These are phyloP conservation scores for Nycticebus coucang DNA, from an alignment of 2,113 vertebrate genomes.

Conservation along the genomic window DNA sequence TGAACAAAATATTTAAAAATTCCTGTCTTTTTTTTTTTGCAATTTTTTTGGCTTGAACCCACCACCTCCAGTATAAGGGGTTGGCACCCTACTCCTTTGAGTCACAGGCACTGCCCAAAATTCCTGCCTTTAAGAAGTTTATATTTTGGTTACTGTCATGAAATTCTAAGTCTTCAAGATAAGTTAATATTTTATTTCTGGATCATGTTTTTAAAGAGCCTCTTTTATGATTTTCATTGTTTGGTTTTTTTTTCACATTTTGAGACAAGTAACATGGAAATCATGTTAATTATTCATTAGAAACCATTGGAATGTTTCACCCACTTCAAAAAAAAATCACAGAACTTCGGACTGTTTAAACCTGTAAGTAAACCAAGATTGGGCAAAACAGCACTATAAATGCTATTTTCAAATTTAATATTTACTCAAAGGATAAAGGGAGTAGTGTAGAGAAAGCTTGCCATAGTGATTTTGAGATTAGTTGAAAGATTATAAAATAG, in stretches of 20 bases:
- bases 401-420: constrained; percentile 36
- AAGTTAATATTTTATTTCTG: neutral
- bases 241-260: neutral
- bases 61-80: no score
- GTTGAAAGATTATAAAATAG: constrained; percentile 13
- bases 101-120: neutral
- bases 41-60: no score
- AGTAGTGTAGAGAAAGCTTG: neutral
- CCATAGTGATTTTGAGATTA: constrained; percentile 20
- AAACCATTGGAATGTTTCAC: neutral
- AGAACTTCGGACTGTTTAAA: neutral
- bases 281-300: neutral
- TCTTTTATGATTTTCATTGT: neutral
- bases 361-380: neutral
- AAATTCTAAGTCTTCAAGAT: neutral
- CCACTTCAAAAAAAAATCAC: neutral
- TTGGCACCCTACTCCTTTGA: no score
- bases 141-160: neutral
- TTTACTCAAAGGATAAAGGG: neutral
- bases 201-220: neutral
- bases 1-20: neutral
- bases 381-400: neutral
- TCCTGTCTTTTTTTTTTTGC: no score
- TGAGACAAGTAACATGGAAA: neutral
- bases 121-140: neutral